phyloP scores from a whole-genome alignment of 2,888 invertebrate species.

The Eubasilissa splendida region DNA sequence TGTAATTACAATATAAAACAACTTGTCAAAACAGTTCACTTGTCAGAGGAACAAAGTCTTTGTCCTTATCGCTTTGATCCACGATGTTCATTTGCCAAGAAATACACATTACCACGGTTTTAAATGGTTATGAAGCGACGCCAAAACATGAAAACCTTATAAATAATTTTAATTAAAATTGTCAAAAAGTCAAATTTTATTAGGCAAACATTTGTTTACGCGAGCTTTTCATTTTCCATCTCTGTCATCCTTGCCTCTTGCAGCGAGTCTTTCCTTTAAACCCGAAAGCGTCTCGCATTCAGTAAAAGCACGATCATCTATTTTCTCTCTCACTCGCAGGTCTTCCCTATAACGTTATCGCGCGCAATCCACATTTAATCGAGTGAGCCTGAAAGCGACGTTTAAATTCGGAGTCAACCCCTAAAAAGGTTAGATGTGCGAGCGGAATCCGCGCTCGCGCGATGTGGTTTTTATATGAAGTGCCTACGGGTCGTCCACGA shows the following conservation, averaged over 20 bases:
- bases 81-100: too few species aligned
- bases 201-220: slow-evolving; percentile 12
- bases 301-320: neutral
- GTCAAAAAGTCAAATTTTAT: neutral
- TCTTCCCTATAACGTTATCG: slow-evolving; percentile 39
- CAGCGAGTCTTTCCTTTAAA: neutral
- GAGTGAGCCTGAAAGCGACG: neutral
- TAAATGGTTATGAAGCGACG: too few species aligned
- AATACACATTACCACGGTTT: too few species aligned
- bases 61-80: too few species aligned
- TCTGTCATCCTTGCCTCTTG: neutral
- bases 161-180: slow-evolving; percentile 13
- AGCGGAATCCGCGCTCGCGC: too few species aligned
- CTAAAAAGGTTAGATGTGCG: neutral
- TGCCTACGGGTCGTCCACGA: neutral
- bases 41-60: too few species aligned
- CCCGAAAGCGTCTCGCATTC: slow-evolving; percentile 15
- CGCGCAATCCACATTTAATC: neutral
- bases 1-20: too few species aligned
- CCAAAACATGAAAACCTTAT: too few species aligned
- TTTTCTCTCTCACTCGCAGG: slow-evolving; percentile 40
- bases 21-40: too few species aligned
- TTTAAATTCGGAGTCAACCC: neutral
- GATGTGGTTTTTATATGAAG: neutral
- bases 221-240: slow-evolving; percentile 15